phyloP scores from a whole-genome alignment of 2,797 vertebrate genomes.

The Gastrophryne carolinensis region DNA sequence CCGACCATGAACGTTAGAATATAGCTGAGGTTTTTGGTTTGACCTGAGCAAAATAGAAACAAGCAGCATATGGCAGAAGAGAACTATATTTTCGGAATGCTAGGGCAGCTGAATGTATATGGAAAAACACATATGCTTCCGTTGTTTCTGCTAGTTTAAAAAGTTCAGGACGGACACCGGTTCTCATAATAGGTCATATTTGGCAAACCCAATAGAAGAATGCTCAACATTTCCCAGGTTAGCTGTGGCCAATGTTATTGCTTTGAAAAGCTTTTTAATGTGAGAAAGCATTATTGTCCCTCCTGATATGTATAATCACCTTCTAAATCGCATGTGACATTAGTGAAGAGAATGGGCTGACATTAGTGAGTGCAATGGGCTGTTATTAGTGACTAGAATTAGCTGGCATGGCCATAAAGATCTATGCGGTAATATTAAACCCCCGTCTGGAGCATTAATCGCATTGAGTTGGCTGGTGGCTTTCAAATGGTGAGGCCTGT shows the following conservation, averaged over 20 bases:
- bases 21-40: too few species aligned
- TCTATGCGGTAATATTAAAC: slow-evolving; percentile 78
- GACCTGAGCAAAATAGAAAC: too few species aligned
- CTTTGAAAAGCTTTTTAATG: slow-evolving; percentile 55
- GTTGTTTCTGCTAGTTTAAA: neutral
- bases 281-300: slow-evolving; percentile 61
- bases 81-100: too few species aligned
- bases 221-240: neutral
- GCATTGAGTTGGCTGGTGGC: slow-evolving; percentile 85
- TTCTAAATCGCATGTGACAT: slow-evolving; percentile 90
- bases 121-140: too few species aligned
- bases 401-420: slow-evolving; percentile 75
- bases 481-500: slow-evolving; percentile 75
- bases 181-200: neutral
- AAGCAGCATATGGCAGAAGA: too few species aligned
- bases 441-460: slow-evolving; percentile 76
- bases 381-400: slow-evolving; percentile 55
- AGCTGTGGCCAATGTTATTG: neutral
- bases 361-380: slow-evolving; percentile 57
- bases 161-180: neutral
- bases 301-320: slow-evolving; percentile 77
- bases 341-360: slow-evolving; percentile 74
- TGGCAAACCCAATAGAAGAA: neutral
- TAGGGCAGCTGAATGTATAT: too few species aligned
- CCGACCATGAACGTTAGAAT: too few species aligned